Percentiles rank a stretch among this genome's conserved stretches.
Conservation (phyloP, 2,113 vertebrate genomes). For the Marmota flaviventris region DNA sequence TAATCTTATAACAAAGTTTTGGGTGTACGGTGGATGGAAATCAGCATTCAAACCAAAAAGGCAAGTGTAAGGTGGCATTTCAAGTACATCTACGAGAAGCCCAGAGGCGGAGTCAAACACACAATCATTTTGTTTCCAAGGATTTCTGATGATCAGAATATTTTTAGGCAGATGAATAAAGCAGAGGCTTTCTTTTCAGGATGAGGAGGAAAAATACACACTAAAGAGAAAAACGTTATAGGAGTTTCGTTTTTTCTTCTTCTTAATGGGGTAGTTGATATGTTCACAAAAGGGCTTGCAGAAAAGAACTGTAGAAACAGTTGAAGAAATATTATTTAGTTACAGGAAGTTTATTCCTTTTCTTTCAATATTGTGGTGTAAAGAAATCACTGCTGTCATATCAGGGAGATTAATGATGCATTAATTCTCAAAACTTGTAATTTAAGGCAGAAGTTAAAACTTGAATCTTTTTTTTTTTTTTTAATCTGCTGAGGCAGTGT, state of each 20-base stretch:
- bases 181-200: not conserved
- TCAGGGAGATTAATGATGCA: not conserved
- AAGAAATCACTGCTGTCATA: not conserved
- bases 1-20: not conserved
- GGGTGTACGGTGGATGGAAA: not conserved
- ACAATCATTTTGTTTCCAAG: not conserved
- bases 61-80: not conserved
- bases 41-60: not conserved
- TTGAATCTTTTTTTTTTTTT: not conserved
- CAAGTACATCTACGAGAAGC: not conserved
- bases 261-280: not conserved
- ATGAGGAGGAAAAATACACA: not conserved
- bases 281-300: not conserved
- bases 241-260: not conserved
- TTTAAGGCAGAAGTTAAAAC: not conserved
- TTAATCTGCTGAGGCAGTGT: not conserved
- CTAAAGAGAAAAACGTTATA: not conserved
- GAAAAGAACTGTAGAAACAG: not conserved
- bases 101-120: not conserved
- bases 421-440: slow-evolving; percentile 9
- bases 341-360: not conserved
- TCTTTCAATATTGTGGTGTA: not conserved
- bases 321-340: slow-evolving; percentile 24
- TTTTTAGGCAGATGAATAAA: not conserved
- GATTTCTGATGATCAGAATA: not conserved